Evolutionary conservation across 2,113 vertebrate genomes (phyloP), one percentile per base, ranked within the genome.

Genomic region (Odobenus rosmarus): DNA sequence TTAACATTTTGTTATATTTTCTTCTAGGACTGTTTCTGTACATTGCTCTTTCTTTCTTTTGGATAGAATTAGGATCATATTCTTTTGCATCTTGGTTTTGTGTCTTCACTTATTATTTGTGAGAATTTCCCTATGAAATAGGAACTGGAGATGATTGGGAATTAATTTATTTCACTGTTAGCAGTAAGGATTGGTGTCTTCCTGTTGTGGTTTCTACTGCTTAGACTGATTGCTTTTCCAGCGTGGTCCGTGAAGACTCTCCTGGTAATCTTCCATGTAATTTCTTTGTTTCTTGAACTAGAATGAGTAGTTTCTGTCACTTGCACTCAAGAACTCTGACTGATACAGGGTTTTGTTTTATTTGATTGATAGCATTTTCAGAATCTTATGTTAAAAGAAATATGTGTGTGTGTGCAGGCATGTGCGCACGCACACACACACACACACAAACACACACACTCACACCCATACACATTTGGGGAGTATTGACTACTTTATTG

Each of bases 1-100:
- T 80, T 85, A 93, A 72, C 10, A 61, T 95, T 96, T 97, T 82
- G 31, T 87, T 88, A 39, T 95, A 72, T 69, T 96, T 90, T 11
- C 33, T 85, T 96, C 33, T 82, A 64, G 53, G 72, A 82, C 15
- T 85, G 3, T 90, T 90, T 69, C 69, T 88, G 2, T 92, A 67
- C 13, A 71, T 94, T 53, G 8, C 28, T 83, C 23, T 92, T 36
- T 64, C 36, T 72, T 61, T 81, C 26, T 84, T 71, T 80, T 71
- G 72, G 28, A 87, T 76, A 71, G 72, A 95, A 46, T 74, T 36
- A 26, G 69, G 11, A 39, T 80, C 26, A 11, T 72, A 31, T 31
- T 62, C 31, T 90, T 95, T 93, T 51, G 28, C 2, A 83, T 46
- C 26, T 10, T 57, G 16, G 23, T 92, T 97, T 88, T 88, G n/a